Percentiles rank a stretch among this genome's conserved stretches.
Evolutionary conservation across 2,113 vertebrate genomes (phyloP).

Genomic region (Dinomys branickii): DNA sequence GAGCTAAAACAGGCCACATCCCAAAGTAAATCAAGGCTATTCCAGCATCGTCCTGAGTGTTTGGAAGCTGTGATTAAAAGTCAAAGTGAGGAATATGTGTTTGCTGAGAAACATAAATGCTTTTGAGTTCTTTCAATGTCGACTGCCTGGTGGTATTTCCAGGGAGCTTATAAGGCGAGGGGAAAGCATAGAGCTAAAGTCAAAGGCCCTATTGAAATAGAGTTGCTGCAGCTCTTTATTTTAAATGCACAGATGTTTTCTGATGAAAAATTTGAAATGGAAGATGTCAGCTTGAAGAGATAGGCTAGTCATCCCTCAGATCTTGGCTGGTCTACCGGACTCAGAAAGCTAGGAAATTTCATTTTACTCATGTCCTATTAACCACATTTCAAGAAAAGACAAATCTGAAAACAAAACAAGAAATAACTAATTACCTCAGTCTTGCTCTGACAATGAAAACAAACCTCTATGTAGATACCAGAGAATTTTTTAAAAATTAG

Average conservation of each 20-base stretch:
- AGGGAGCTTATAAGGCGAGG: background rate
- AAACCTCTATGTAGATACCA: background rate
- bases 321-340: background rate
- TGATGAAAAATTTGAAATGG: conserved; percentile 31
- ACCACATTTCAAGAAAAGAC: background rate
- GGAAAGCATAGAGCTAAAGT: background rate
- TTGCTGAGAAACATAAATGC: conserved; percentile 51
- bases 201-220: background rate
- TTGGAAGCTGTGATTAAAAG: conserved; percentile 56
- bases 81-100: conserved; percentile 21
- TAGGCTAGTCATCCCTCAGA: background rate
- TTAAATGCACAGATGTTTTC: conserved; percentile 28
- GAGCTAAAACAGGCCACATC: conserved; percentile 38
- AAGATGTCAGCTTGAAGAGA: conserved; percentile 16
- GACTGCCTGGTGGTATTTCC: conserved; percentile 27
- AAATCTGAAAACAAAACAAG: background rate
- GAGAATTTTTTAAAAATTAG: background rate
- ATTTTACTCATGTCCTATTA: conserved; percentile 9
- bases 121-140: conserved; percentile 58
- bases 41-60: background rate
- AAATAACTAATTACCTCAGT: background rate
- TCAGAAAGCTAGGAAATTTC: conserved; percentile 40
- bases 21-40: background rate
- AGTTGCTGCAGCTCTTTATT: conserved; percentile 40
- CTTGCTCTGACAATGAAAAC: background rate